A percentile compares a stretch with the other conserved stretches of the same genome.
phyloP scores from a whole-genome alignment of 1,140 invertebrate species.

The Laodelphax striatellus region DNA sequence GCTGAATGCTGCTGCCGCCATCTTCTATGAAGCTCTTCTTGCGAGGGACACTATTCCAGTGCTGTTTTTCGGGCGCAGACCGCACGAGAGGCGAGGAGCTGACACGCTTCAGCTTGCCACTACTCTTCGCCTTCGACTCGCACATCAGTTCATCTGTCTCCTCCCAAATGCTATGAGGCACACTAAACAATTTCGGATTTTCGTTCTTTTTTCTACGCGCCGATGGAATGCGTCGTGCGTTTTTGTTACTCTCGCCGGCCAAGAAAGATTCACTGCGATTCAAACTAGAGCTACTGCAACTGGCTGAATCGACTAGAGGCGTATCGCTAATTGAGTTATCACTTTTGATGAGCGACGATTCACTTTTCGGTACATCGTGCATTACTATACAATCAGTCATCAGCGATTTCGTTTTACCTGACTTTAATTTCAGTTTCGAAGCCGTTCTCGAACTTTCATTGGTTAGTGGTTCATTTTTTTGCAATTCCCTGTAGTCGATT shows the following conservation, averaged over 20 bases:
- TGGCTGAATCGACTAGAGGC: background rate
- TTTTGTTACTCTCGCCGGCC: background rate
- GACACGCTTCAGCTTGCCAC: conserved; percentile 1
- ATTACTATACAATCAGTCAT: conserved; percentile 7
- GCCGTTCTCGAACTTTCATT: conserved; percentile 3
- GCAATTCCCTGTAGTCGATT: conserved; percentile 24
- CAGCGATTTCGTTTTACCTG: background rate
- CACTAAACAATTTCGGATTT: background rate
- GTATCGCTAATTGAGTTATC: background rate
- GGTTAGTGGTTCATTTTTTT: background rate
- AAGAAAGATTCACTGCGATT: background rate
- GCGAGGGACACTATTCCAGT: background rate
- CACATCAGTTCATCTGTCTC: conserved; percentile 4
- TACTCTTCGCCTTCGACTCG: background rate
- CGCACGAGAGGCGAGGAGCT: background rate
- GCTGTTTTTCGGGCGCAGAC: background rate
- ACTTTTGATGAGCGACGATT: conserved; percentile 1
- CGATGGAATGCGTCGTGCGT: background rate
- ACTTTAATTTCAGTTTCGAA: background rate
- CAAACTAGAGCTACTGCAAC: background rate
- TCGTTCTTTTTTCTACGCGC: background rate
- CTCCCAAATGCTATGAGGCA: conserved; percentile 9
- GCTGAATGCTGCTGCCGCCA: conserved; percentile 39
- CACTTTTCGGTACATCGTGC: conserved; percentile 11
- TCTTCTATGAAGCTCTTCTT: conserved; percentile 53